Conservation (phyloP, 2,113 vertebrate species). For the Garra rufa region DNA sequence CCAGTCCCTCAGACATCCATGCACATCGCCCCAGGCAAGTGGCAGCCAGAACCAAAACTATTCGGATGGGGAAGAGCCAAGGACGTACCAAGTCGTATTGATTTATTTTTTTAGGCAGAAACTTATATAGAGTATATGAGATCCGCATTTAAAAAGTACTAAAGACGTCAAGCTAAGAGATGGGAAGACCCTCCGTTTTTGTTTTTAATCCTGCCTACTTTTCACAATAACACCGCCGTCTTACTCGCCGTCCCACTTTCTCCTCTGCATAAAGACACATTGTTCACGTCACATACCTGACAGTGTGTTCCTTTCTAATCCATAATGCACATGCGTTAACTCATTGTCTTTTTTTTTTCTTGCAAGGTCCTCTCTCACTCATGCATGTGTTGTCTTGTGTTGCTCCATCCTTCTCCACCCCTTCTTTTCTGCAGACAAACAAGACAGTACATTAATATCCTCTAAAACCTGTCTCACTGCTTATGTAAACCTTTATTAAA, state of each 20-base stretch:
- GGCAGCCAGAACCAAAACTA: conserved; percentile 8
- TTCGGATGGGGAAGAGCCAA: background rate
- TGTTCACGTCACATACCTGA: background rate
- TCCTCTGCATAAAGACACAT: background rate
- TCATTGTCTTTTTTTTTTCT: background rate
- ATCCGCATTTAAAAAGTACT: background rate
- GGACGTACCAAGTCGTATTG: background rate
- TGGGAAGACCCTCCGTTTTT: background rate
- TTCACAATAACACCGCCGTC: too few relatives aligned
- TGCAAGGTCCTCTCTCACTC: background rate
- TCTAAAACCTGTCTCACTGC: conserved; percentile 6
- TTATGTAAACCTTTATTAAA: background rate
- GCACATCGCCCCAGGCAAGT: conserved; percentile 83
- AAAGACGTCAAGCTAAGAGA: background rate
- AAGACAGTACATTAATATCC: background rate
- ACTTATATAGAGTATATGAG: background rate
- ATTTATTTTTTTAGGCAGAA: background rate
- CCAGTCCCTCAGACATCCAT: conserved; percentile 81
- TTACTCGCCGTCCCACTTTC: background rate
- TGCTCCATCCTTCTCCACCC: background rate
- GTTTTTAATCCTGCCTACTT: background rate
- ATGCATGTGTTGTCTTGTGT: background rate
- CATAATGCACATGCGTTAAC: background rate
- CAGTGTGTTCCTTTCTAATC: background rate
- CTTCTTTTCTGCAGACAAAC: background rate